Evolutionary conservation across 2,113 vertebrate genomes (phyloP).

Genomic region (Sylvicapra grimmia): DNA sequence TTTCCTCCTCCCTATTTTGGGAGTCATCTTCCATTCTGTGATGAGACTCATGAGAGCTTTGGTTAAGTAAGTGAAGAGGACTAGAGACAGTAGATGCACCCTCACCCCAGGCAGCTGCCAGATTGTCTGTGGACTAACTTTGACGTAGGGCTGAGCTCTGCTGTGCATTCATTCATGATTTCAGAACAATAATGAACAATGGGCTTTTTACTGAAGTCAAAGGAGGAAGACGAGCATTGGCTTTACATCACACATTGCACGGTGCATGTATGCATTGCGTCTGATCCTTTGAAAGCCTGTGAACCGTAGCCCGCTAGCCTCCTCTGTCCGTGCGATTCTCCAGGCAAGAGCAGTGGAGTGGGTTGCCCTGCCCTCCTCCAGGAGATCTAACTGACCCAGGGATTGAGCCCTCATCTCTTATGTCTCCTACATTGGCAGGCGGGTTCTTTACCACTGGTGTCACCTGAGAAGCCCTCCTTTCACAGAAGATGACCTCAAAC

Average conservation of each 20-base stretch:
- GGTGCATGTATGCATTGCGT: background rate
- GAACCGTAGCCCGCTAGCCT: fast-evolving
- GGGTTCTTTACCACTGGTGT: background rate
- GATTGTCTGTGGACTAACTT: background rate
- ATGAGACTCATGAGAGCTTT: too few relatives aligned
- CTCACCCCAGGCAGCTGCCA: background rate
- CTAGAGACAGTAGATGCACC: background rate
- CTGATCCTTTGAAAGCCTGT: background rate
- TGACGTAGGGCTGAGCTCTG: fast-evolving
- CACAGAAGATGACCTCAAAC: background rate
- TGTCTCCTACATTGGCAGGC: background rate
- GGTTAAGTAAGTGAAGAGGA: background rate
- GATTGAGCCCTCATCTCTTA: background rate
- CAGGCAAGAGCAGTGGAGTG: background rate
- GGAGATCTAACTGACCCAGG: background rate
- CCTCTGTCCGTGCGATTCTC: background rate
- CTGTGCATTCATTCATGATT: background rate
- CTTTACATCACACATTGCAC: background rate
- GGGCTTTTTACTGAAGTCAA: background rate
- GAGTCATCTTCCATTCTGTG: background rate
- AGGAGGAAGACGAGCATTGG: background rate
- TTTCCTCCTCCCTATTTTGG: background rate
- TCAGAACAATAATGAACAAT: background rate
- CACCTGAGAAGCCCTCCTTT: background rate
- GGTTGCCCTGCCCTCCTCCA: background rate